Conservation (phyloP, 1,140 invertebrate species). For the Plutomurus gul region DNA sequence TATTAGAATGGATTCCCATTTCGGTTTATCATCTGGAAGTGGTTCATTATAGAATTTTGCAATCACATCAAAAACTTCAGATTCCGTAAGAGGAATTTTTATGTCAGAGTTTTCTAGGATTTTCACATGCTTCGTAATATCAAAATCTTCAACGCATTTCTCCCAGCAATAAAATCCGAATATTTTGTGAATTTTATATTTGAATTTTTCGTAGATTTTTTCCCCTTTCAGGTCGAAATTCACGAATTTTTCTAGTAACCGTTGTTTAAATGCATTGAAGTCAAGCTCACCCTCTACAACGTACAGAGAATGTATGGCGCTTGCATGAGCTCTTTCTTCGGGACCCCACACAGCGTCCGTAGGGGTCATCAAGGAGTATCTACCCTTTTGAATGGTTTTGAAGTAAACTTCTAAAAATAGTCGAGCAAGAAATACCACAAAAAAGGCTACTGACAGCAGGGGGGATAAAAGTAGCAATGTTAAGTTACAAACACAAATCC, state of each 20-base stretch:
- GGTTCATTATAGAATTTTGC: constrained; percentile 24
- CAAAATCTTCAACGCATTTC: not conserved
- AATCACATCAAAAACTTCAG: constrained; percentile 37
- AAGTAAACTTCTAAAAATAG: not conserved
- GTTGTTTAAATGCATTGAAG: not conserved
- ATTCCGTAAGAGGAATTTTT: not conserved
- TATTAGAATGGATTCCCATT: constrained; percentile 41
- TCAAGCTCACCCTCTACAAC: not conserved
- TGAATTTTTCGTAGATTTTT: not conserved
- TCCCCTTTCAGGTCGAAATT: not conserved
- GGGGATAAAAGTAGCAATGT: not conserved
- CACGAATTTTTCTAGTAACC: not conserved
- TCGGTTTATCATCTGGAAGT: constrained; percentile 36
- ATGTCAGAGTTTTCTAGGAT: not conserved
- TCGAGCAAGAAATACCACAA: not conserved
- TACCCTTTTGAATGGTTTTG: not conserved
- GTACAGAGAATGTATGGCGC: not conserved
- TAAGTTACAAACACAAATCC: not conserved
- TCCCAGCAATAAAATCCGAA: not conserved
- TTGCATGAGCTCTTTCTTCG: no score
- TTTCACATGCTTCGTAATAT: not conserved
- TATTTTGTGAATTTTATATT: not conserved
- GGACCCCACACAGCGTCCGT: not conserved
- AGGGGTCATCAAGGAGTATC: not conserved
- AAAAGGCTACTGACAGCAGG: not conserved